Percentiles rank a stretch among this genome's conserved stretches.
These are phyloP conservation scores for Malurus cyaneus DNA, from an alignment of 2,113 vertebrate species.

Conservation along the genomic window DNA sequence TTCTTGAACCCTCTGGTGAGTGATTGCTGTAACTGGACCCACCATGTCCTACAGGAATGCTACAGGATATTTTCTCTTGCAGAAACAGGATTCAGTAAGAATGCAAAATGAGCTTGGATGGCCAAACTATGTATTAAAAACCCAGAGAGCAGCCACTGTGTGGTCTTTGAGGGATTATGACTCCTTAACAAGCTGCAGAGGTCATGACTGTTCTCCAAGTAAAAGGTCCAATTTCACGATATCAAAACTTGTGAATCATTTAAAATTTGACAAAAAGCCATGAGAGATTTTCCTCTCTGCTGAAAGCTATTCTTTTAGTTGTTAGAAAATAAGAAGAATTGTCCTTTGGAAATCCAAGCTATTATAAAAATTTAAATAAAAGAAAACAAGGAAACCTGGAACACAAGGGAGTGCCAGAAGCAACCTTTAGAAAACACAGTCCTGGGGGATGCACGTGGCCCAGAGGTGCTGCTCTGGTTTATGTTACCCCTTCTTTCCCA, in stretches of 20 bases:
- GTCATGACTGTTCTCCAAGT: background rate
- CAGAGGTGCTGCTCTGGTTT: background rate
- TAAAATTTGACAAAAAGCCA: background rate
- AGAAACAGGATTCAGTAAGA: background rate
- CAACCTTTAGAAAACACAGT: background rate
- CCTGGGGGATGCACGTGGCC: background rate
- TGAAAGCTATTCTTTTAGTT: background rate
- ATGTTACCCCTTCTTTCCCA: background rate
- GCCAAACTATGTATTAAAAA: background rate
- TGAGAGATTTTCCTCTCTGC: background rate
- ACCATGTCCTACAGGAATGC: background rate
- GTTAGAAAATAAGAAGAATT: background rate
- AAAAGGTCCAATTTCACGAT: background rate
- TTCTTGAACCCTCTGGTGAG: background rate
- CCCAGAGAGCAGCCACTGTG: background rate
- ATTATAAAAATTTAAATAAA: background rate
- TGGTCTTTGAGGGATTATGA: background rate
- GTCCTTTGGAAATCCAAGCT: background rate
- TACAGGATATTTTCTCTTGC: background rate
- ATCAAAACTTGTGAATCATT: background rate
- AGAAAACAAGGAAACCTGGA: background rate
- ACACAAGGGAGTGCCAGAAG: background rate
- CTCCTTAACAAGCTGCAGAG: background rate
- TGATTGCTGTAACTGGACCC: background rate
- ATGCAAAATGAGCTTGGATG: background rate